Evolutionary conservation across 2,888 invertebrate species (phyloP).

Genomic region (Harmothoe impar): DNA sequence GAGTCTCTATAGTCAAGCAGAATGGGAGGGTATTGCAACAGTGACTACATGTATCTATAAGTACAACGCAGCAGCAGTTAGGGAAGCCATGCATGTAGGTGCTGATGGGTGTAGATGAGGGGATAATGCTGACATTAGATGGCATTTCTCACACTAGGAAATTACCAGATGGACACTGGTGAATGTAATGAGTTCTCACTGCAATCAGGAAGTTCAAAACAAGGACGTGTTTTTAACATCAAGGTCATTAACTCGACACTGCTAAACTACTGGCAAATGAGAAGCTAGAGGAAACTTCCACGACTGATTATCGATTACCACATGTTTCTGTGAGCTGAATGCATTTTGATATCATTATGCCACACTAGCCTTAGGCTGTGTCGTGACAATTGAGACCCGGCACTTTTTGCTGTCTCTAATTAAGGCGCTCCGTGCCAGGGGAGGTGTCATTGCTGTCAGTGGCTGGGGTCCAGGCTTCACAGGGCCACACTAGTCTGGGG

Average conservation of each 20-base stretch:
- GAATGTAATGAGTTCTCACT: too few relatives aligned
- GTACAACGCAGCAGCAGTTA: too few relatives aligned
- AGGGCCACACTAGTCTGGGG: background rate
- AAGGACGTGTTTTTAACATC: background rate
- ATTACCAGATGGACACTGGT: too few relatives aligned
- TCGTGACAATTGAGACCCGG: slow-evolving; percentile 44
- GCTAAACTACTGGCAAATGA: background rate
- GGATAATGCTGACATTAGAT: too few relatives aligned
- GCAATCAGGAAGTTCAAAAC: too few relatives aligned
- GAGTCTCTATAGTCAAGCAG: background rate
- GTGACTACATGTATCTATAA: too few relatives aligned
- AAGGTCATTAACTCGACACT: background rate
- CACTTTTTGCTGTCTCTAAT: slow-evolving; percentile 39
- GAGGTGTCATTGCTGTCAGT: slow-evolving; percentile 14
- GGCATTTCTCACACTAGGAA: too few relatives aligned
- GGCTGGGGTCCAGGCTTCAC: background rate
- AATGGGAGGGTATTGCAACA: too few relatives aligned
- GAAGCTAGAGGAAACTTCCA: background rate
- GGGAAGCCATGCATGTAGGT: too few relatives aligned
- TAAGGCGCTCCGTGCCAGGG: slow-evolving; percentile 38
- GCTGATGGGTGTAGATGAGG: too few relatives aligned
- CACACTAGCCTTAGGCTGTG: slow-evolving; percentile 25
- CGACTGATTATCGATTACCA: slow-evolving; percentile 34
- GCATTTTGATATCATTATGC: slow-evolving; percentile 41
- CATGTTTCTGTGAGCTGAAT: slow-evolving; percentile 33